These are phyloP conservation scores for Micropterix aruncella DNA, from an alignment of 2,888 invertebrate species.

Conservation along the genomic window DNA sequence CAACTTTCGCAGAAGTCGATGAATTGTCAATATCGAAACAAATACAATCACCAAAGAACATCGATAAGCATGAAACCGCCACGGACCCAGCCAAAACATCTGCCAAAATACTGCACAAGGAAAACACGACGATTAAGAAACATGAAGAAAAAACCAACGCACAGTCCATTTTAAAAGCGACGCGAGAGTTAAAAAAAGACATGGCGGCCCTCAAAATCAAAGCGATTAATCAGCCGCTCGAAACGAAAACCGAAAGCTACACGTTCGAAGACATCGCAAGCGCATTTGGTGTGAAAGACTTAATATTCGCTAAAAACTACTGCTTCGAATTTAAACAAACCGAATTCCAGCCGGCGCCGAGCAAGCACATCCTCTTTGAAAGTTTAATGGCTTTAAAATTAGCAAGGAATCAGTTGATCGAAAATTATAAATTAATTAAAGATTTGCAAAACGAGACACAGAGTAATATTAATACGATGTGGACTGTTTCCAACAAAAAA, in stretches of 20 bases:
- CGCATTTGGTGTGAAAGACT: constrained; percentile 10
- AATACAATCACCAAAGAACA: no score
- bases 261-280: constrained; percentile 10
- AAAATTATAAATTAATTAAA: neutral
- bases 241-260: constrained; percentile 5
- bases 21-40: no score
- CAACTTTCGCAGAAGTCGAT: no score
- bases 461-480: neutral
- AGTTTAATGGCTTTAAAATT: constrained; percentile 10
- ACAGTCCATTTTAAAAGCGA: no score
- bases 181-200: no score
- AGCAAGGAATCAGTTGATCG: constrained; percentile 4
- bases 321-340: constrained; percentile 9
- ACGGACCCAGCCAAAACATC: no score
- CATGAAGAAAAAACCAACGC: no score
- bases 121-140: no score
- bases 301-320: constrained; percentile 5
- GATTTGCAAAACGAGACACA: neutral
- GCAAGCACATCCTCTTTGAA: constrained; percentile 9
- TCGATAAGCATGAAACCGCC: no score
- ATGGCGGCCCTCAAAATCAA: no score
- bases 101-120: no score
- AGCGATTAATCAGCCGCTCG: no score
- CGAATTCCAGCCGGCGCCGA: constrained; percentile 8
- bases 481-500: neutral